phyloP scores from a whole-genome alignment of 2,113 vertebrate species.

The Bos taurus region ARS-UCD2.0 NC_037357.1:77920001-77920500 shows the following conservation, averaged over 20 bases:
- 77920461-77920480: not conserved
- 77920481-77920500: not conserved
- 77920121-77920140: not conserved
- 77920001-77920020: not conserved
- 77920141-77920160: not conserved
- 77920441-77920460: not conserved
- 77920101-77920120: not conserved
- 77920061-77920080: not conserved
- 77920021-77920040: not conserved
- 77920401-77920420: not conserved
- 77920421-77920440: not conserved
- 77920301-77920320: not conserved
- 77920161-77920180: not conserved
- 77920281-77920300: not conserved
- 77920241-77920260: not conserved
- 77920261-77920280: slow-evolving; percentile 37
- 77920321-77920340: not conserved
- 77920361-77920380: not conserved
- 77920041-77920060: not conserved
- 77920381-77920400: not conserved
- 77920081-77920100: not conserved
- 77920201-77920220: not conserved
- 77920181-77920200: not conserved
- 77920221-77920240: not conserved
- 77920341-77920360: not conserved